Evolutionary conservation across 2,888 invertebrate species (phyloP), one percentile per base, ranked within the genome.

Genomic region (Epistrophe eligans): DNA sequence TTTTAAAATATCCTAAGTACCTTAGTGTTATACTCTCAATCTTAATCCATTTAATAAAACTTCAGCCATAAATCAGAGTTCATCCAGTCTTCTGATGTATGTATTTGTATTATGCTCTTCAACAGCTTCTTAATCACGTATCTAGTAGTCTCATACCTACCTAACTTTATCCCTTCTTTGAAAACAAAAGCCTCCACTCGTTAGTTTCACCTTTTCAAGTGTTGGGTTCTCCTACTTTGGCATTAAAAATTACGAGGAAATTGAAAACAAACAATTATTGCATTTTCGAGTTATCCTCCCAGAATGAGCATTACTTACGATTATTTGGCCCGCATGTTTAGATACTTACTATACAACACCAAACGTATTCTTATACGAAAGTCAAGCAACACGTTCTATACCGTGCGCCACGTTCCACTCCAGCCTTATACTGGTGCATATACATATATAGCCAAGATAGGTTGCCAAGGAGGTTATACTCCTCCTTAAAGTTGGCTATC

Each of bases 251-350:
- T 83, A 87, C 87, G 66, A 72, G 48, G 71, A 83, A 87, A 87
- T 87, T 87, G 87, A 87, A 87, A 87, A 87, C 87, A 87, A 87
- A 87, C 87, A 87, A 87, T 87, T 87, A 87, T 83, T 87, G 87
- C 87, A 87, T 87, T 83, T 79, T 43, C 64, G 66, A 87, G 79
- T 87, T 83, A 83, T 87, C 83, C 83, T 72, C 52, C 73, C 40
- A 67, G 85, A 79, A 74, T 87, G 76, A 87, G 79, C 79, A 79
- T 87, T 83, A 71, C 83, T 79, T 64, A 43, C 64, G 58, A 71
- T 77, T 45, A 71, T 77, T 45, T 58, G 76, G 32, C 43, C 60
- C 40, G 62, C 76, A 81, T 70, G n/a, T 32, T 24, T n/a, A 58
- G 58, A 50, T 19, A 17, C 32, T 13, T n/a, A 60, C 32, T 13